A percentile compares a stretch with the other conserved stretches of the same genome.
Conservation (phyloP, 2,113 vertebrate genomes). For the Speoplatyrhinus poulsoni region DNA sequence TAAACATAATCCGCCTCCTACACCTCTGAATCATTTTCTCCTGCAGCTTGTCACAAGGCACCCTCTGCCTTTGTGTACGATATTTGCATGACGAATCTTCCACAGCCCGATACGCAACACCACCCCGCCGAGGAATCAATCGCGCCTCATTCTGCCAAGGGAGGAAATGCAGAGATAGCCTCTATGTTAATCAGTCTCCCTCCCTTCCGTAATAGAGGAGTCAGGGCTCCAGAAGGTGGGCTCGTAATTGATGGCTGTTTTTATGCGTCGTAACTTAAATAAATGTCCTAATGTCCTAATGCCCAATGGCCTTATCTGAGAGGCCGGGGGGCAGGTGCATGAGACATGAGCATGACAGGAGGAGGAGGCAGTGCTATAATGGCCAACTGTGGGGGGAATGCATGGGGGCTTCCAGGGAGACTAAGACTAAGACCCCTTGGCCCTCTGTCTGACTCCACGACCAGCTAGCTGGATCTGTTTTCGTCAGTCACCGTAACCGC, state of each 20-base stretch:
- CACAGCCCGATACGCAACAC: slow-evolving; percentile 41
- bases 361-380: slow-evolving; percentile 44
- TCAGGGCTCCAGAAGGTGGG: slow-evolving; percentile 57
- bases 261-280: slow-evolving; percentile 70
- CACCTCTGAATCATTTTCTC: slow-evolving; percentile 20
- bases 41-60: slow-evolving; percentile 24
- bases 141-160: slow-evolving; percentile 40
- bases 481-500: slow-evolving; percentile 40
- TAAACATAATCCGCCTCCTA: slow-evolving; percentile 20
- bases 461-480: slow-evolving; percentile 39
- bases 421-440: slow-evolving; percentile 23
- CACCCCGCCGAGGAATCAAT: slow-evolving; percentile 59
- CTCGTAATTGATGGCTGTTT: slow-evolving; percentile 71
- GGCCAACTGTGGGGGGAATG: slow-evolving; percentile 54
- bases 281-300: too few relatives aligned
- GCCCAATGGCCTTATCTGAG: slow-evolving; percentile 56
- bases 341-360: slow-evolving; percentile 50
- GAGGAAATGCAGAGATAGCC: slow-evolving; percentile 51
- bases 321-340: slow-evolving; percentile 22
- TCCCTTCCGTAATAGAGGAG: slow-evolving; percentile 62
- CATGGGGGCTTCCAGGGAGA: slow-evolving; percentile 31
- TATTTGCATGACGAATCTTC: slow-evolving; percentile 65
- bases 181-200: slow-evolving; percentile 53
- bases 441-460: slow-evolving; percentile 20
- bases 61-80: slow-evolving; percentile 42